Conservation (phyloP, 2,888 invertebrate species). For the Calameuta pallipes region DNA sequence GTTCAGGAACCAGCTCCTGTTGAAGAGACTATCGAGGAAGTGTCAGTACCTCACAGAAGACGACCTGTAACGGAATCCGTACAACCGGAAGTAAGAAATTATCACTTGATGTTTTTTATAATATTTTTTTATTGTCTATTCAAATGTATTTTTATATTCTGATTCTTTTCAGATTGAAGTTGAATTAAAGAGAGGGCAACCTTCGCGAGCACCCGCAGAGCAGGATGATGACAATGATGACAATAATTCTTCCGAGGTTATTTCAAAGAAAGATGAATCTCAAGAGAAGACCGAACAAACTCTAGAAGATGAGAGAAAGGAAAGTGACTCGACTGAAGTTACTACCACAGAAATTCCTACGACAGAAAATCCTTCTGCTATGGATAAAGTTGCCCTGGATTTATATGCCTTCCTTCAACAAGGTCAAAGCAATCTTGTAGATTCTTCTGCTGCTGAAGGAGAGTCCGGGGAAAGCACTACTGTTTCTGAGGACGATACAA, state of each 20-base stretch:
- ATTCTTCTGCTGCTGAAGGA: slow-evolving; percentile 36
- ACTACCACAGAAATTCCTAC: slow-evolving; percentile 69
- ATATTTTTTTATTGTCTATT: slow-evolving; percentile 1
- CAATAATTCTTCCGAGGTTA: slow-evolving; percentile 8
- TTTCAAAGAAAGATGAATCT: not conserved
- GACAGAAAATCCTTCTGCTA: slow-evolving; percentile 73
- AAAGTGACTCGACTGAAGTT: slow-evolving; percentile 13
- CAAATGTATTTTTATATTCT: slow-evolving; percentile 6
- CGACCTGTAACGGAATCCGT: slow-evolving; percentile 61
- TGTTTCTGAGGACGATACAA: slow-evolving; percentile 60
- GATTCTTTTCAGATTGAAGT: slow-evolving; percentile 35
- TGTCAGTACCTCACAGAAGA: slow-evolving; percentile 60
- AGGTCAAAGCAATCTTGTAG: slow-evolving; percentile 68
- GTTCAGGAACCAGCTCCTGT: slow-evolving; percentile 52
- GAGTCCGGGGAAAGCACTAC: slow-evolving; percentile 69
- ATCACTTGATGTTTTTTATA: not conserved
- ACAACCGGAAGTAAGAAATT: slow-evolving; percentile 64
- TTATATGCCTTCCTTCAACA: slow-evolving; percentile 82
- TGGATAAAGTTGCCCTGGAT: slow-evolving; percentile 86
- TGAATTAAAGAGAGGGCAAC: slow-evolving; percentile 51
- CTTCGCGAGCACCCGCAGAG: slow-evolving; percentile 26
- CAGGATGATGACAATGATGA: slow-evolving; percentile 31
- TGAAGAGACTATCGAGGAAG: slow-evolving; percentile 44
- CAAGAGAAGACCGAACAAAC: not conserved
- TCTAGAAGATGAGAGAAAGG: slow-evolving; percentile 11